Percentiles rank a stretch among this genome's conserved stretches.
These are phyloP conservation scores for Lithophane socia DNA, from an alignment of 2,888 invertebrate species.

Conservation along the genomic window DNA sequence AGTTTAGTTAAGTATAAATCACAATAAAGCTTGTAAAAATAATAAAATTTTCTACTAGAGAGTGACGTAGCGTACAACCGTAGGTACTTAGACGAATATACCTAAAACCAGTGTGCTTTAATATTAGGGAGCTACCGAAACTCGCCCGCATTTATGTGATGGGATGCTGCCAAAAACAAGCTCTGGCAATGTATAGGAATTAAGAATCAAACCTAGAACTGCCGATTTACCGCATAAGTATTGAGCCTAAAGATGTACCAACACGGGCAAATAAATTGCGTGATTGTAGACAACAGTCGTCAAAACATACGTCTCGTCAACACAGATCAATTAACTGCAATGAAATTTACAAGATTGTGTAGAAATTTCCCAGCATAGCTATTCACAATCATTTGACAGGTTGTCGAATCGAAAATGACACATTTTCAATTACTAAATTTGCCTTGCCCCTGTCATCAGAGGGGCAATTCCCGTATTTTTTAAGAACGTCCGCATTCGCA, in stretches of 20 bases:
- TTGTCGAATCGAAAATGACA: neutral
- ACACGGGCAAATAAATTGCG: neutral
- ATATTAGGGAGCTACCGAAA: slow-evolving; percentile 18
- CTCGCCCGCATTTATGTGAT: neutral
- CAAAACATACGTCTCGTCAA: neutral
- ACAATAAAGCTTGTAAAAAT: neutral
- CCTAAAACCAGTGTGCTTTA: slow-evolving; percentile 24
- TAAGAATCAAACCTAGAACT: slow-evolving; percentile 14
- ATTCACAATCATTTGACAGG: neutral
- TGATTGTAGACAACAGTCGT: neutral
- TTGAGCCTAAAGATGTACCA: slow-evolving; percentile 2
- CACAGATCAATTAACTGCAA: neutral
- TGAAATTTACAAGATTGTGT: neutral
- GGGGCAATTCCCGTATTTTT: too few species aligned
- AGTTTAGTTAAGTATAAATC: neutral
- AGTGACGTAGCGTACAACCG: neutral
- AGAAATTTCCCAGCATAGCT: neutral
- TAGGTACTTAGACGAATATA: neutral
- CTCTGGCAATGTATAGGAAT: neutral
- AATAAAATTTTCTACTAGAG: neutral
- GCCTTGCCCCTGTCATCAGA: neutral
- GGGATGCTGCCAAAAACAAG: neutral
- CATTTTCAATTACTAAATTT: neutral
- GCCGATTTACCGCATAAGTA: slow-evolving; percentile 6
- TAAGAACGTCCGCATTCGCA: too few species aligned